Evolutionary conservation across 2,888 invertebrate species (phyloP).

Genomic region (Sturmia bella): DNA sequence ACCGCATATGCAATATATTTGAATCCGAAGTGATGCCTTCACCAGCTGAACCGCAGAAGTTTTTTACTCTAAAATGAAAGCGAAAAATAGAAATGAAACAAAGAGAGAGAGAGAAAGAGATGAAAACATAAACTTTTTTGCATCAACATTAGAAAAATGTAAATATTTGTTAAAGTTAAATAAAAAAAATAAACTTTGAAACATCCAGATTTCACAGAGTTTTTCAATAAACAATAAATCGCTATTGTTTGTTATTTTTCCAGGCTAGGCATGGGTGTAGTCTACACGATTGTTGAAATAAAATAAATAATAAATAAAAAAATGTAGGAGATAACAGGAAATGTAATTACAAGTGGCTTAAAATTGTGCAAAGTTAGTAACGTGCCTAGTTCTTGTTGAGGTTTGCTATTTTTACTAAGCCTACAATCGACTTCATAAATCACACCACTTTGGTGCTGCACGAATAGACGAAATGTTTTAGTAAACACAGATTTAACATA

Average conservation of each 20-base stretch:
- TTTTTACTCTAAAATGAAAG: constrained; percentile 83
- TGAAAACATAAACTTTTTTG: constrained; percentile 44
- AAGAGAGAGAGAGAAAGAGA: constrained; percentile 33
- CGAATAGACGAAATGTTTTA: too few species aligned
- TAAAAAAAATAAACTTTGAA: constrained; percentile 6
- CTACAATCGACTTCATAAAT: constrained; percentile 25
- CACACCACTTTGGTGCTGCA: constrained; percentile 30
- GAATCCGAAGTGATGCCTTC: constrained; percentile 87
- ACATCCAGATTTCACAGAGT: neutral
- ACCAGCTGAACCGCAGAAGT: constrained; percentile 93
- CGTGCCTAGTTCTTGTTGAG: neutral
- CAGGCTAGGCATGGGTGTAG: constrained; percentile 16
- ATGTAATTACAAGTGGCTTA: constrained; percentile 52
- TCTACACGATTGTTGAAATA: neutral
- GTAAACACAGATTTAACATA: too few species aligned
- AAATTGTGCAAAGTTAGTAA: constrained; percentile 20
- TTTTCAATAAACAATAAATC: constrained; percentile 19
- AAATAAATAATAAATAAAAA: neutral
- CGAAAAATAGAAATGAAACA: constrained; percentile 26
- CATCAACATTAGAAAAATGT: constrained; percentile 33
- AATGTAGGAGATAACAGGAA: neutral
- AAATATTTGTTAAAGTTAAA: constrained; percentile 42
- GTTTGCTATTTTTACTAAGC: neutral
- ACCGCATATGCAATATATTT: constrained; percentile 89
- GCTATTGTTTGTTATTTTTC: constrained; percentile 35